Evolutionary conservation across 2,888 invertebrate species (phyloP), one percentile per base, ranked within the genome.

Genomic region (Meiosimyza decipiens): DNA sequence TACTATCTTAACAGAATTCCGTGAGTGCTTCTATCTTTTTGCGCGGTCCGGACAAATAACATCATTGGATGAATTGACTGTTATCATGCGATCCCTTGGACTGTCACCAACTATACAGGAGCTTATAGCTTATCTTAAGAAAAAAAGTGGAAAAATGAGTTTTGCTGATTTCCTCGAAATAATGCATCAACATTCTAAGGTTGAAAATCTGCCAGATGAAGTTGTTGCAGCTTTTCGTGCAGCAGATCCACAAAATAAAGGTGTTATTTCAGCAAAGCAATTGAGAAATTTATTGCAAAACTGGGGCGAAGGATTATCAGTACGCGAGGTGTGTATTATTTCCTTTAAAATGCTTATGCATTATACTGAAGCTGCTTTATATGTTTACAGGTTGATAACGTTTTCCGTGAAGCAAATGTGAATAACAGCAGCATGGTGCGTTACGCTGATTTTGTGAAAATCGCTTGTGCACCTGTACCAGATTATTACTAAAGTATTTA

Each of bases 121-220:
- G 86, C 88, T 98, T 54, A 92, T 94, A 75, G 92, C 93, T 82
- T 96, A 95, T 86, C 89, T 94, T 67, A 92, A 92, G 83, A 92
- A 92, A 72, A 83, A 90, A 90, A 94, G 93, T 78, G 96, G 96
- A 0, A 95, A 95, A 88, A 95, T 97, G 94, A 93, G 94, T 0
- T 98, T 98, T 86, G 96, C 98, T 0, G 97, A 97, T 82, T 98
- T 98, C 83, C 87, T 98, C 63, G 97, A 98, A 83, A 95, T 97
- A 1, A 96, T 98, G 95, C 96, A 98, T 84, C 91, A 94, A 71
- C 97, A 98, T 85, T 95, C 93, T 47, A 89, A 89, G 83, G 86
- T 87, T 11, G 87, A 87, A 72, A 86, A 86, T 78, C 74, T 87
- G 0, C 89, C 91, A 51, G 93, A 93, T 7, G 86, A 91, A 89